Conservation (phyloP, 2,113 vertebrate species). For the Microcebus jonahi region DNA sequence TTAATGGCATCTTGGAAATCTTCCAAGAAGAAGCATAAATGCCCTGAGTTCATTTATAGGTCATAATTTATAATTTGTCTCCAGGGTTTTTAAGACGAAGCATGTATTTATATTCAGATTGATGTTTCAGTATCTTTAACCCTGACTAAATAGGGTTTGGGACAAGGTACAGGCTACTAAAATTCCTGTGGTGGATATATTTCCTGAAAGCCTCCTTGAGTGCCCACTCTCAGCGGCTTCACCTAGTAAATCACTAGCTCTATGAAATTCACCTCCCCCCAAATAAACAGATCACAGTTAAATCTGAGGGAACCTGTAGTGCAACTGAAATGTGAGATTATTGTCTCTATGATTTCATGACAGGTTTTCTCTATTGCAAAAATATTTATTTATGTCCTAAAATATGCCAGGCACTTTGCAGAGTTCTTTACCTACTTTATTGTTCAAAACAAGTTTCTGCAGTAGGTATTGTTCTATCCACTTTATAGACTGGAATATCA, state of each 20-base stretch:
- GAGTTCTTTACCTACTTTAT: background rate
- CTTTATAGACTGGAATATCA: background rate
- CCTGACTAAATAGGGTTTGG: constrained; percentile 60
- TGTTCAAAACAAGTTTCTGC: background rate
- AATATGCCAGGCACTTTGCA: background rate
- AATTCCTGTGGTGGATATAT: constrained; percentile 52
- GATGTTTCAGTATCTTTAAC: constrained; percentile 72
- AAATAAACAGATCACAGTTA: background rate
- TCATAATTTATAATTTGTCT: constrained; percentile 77
- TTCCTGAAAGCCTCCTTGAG: constrained; percentile 68
- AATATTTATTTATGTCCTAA: background rate
- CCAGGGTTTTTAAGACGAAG: constrained; percentile 75
- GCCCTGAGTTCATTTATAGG: constrained; percentile 75
- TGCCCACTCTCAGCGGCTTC: constrained; percentile 28
- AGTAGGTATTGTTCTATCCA: background rate
- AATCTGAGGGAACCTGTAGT: background rate
- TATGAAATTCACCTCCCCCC: background rate
- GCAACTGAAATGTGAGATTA: background rate
- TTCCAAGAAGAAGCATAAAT: constrained; percentile 75
- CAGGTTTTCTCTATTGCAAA: background rate
- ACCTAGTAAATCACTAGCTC: constrained; percentile 39
- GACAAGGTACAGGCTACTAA: constrained; percentile 52
- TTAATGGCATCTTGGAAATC: constrained; percentile 76
- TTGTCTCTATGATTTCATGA: background rate
- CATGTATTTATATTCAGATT: constrained; percentile 72